A percentile compares a stretch with the other conserved stretches of the same genome.
These are phyloP conservation scores for Hyperoodon ampullatus DNA, from an alignment of 2,113 vertebrate species.

Conservation along the genomic window DNA sequence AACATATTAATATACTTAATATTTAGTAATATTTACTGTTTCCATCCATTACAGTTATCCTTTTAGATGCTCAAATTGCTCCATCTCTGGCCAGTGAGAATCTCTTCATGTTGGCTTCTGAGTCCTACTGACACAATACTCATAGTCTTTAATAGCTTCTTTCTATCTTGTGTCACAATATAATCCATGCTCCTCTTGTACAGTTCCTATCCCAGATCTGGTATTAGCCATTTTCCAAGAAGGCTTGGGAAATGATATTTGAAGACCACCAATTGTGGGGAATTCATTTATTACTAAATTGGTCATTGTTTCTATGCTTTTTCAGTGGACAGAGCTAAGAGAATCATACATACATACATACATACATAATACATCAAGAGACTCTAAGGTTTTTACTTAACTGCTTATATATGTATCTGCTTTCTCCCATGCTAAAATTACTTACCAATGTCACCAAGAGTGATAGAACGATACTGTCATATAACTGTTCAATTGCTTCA, in stretches of 20 bases:
- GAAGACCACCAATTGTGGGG: neutral
- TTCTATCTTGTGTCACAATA: conserved; percentile 38
- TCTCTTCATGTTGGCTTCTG: conserved; percentile 32
- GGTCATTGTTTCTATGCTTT: conserved; percentile 18
- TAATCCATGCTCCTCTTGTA: neutral
- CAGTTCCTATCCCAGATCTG: conserved; percentile 13
- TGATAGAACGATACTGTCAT: neutral
- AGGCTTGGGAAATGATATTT: neutral
- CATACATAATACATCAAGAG: neutral
- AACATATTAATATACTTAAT: neutral
- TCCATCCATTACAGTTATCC: neutral
- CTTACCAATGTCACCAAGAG: neutral
- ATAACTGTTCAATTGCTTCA: conserved; percentile 3
- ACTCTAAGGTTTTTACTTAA: neutral
- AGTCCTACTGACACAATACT: neutral
- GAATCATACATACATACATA: neutral
- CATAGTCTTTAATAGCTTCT: neutral
- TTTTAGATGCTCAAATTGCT: conserved; percentile 17
- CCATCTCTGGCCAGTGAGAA: neutral
- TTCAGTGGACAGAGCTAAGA: neutral
- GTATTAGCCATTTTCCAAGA: conserved; percentile 27
- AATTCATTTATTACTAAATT: conserved; percentile 31
- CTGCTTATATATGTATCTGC: neutral
- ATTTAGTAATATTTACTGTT: conserved; percentile 10
- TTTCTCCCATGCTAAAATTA: conserved; percentile 18